These are phyloP conservation scores for Denticeps clupeoides DNA, from an alignment of 2,797 vertebrate genomes.

Conservation along the genomic window DNA sequence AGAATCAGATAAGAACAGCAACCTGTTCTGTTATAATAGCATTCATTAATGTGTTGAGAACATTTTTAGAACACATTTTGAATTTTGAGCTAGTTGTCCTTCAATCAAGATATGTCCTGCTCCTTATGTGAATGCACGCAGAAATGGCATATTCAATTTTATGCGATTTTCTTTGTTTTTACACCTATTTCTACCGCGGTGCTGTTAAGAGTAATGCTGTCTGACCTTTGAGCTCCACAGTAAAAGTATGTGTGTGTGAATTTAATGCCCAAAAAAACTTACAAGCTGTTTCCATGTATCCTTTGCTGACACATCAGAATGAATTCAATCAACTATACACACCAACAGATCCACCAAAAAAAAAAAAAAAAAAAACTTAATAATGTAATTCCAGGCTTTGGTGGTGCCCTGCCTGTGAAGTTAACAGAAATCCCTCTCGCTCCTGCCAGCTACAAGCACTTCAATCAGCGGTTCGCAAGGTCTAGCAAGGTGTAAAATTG, in stretches of 20 bases:
- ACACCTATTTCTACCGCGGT: too few species aligned
- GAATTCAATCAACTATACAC: background rate
- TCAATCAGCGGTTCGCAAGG: conserved; percentile 30
- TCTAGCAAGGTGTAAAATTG: conserved; percentile 25
- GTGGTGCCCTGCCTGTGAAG: conserved; percentile 4
- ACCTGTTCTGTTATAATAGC: background rate
- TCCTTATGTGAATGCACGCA: too few species aligned
- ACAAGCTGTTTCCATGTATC: background rate
- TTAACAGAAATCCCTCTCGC: conserved; percentile 23
- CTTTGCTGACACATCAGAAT: background rate
- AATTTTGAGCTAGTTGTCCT: too few species aligned
- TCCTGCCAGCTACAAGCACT: conserved; percentile 18
- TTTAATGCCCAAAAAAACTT: background rate
- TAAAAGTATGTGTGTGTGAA: background rate
- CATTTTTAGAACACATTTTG: too few species aligned
- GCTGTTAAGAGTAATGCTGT: too few species aligned
- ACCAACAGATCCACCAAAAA: too few species aligned
- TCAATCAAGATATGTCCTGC: too few species aligned
- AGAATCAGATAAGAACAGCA: conserved; percentile 6
- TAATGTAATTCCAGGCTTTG: background rate
- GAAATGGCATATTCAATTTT: background rate
- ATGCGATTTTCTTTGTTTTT: too few species aligned
- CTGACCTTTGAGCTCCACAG: too few species aligned
- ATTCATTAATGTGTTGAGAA: background rate
- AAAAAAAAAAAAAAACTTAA: too few species aligned